Evolutionary conservation across 2,797 vertebrate genomes (phyloP), one percentile per base, ranked within the genome.

Genomic region (Glossophaga mutica): DNA sequence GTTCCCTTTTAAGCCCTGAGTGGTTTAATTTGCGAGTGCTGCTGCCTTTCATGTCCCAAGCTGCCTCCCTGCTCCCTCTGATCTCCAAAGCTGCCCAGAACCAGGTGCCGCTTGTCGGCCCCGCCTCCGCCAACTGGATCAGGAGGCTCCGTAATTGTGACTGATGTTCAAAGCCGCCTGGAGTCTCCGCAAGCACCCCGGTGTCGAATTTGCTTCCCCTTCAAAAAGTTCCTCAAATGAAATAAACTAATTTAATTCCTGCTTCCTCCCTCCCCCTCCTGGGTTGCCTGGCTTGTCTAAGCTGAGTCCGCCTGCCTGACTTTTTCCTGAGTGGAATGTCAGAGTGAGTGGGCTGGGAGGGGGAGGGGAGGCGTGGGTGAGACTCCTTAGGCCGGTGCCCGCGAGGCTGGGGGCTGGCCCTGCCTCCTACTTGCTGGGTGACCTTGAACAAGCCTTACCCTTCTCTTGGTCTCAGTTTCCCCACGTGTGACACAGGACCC

Each of bases 21-120:
- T 97, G 82, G 97, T 98, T 98, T 98, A 98, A 98, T 98, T 98
- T 97, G 97, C 85, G 90, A 97, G 97, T 79, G 74, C 97, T 2
- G 97, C 97, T 83, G 98, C 97, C 98, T 98, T 98, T 98, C 98
- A 98, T 98, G 98, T 98, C 91, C 96, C 95, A 96, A 97, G 97
- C 98, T 88, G 81, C 95, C 96, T 96, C 76, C 95, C 97, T 90
- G 96, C 95, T 98, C 91, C 87, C 97, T 98, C 98, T 98, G 98
- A 98, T 98, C 98, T 98, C 96, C 21, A 44, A 90, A 97, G 98
- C 98, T 15, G 92, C 98, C 97, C 87, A 81, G 97, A 97, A 97
- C 97, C 97, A n/a, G 84, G 96, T 90, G 97, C 98, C 26, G 96
- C 98, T 97, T 97, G 98, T 98, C 81, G 2, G 96, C 97, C 97